Evolutionary conservation across 2,888 invertebrate species (phyloP), one percentile per base, ranked within the genome.

Genomic region (Trichopria drosophilae): DNA sequence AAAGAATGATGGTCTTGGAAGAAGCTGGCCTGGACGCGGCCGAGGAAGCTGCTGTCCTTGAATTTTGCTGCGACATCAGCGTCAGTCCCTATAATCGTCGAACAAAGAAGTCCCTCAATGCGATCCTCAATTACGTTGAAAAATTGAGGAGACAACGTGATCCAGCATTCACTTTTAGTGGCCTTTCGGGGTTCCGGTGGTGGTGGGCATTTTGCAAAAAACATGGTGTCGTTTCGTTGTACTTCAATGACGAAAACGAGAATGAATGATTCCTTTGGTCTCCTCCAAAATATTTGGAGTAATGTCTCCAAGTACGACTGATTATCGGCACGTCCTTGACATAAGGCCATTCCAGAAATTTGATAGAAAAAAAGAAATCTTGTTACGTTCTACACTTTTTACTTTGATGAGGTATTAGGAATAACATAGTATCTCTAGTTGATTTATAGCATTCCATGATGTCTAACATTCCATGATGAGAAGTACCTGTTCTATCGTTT

Each of bases 171-270:
- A 75, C 80, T 55, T 86, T 87, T 65, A 80, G 82, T 47, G 84
- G 85, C n/a, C 77, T 86, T n/a, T 82, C 83, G 16, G 87, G 87
- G 1, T 88, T 85, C 65, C 77, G 86, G 10, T 88, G 88, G 88
- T 88, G 88, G 88, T 88, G 88, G 88, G 87, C 87, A 0, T 88
- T 88, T 66, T 87, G 87, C 76, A 87, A 87, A 75, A 87, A 87
- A 67, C 84, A 88, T 76, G 84, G 85, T 47, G 84, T 88, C 55
- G 85, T 86, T 1, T 87, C 87, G 44, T 72, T 84, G 41, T 82
- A 82, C 66, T 83, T 75, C 49, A 75, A 75, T 55, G 75, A 73
- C 58, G 73, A 74, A 39, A 73, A 68, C 53, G 74, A 75, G 31
- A 69, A 72, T 62, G 73, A 75, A 59, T 72, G 65, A 68, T 9